phyloP scores from a whole-genome alignment of 2,113 vertebrate genomes.

The Bucco capensis region DNA sequence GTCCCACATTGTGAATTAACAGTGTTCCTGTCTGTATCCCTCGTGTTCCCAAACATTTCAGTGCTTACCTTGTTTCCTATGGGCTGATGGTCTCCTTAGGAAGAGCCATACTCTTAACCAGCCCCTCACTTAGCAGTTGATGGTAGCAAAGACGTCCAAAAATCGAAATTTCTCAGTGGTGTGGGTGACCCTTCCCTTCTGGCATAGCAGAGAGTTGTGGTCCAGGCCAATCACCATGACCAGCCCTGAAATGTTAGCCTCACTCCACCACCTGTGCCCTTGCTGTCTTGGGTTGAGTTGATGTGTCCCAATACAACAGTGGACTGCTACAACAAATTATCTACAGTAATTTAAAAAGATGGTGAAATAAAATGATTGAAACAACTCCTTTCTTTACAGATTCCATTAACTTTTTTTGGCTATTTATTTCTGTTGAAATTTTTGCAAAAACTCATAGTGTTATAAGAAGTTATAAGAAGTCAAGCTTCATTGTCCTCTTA shows the following conservation, averaged over 20 bases:
- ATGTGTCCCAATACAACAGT: not conserved
- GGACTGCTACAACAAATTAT: not conserved
- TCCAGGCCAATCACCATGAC: not conserved
- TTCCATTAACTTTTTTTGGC: not conserved
- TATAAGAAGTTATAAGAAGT: constrained; percentile 26
- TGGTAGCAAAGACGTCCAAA: not conserved
- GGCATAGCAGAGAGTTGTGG: not conserved
- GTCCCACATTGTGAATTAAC: not conserved
- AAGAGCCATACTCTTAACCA: not conserved
- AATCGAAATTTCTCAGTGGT: not conserved
- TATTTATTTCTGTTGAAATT: not conserved
- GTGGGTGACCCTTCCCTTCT: not conserved
- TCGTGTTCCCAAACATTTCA: accelerated
- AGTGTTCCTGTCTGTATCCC: not conserved
- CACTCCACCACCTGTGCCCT: not conserved
- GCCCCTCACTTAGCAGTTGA: not conserved
- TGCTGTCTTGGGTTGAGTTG: not conserved
- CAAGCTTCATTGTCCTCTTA: constrained; percentile 33
- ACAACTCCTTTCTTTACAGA: not conserved
- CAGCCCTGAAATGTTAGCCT: not conserved
- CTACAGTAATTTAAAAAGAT: not conserved
- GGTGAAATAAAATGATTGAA: not conserved
- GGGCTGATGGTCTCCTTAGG: not conserved
- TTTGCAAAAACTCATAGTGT: not conserved
- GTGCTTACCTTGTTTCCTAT: not conserved